Conservation (phyloP, 1,140 invertebrate genomes). For the Nebria ingens region DNA sequence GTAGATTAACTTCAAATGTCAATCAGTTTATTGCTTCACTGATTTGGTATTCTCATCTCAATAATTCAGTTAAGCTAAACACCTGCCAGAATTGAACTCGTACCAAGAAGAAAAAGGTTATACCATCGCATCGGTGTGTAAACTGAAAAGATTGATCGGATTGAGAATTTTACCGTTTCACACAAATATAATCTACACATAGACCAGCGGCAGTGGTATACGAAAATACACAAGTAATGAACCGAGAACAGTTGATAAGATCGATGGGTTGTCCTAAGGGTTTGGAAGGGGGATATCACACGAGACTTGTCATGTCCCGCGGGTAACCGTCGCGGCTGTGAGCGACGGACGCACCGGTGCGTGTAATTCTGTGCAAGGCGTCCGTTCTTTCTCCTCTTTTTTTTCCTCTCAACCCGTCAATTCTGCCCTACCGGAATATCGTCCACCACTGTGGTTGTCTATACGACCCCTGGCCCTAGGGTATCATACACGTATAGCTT, state of each 20-base stretch:
- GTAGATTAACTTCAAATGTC: too few relatives aligned
- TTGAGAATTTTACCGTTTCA: too few relatives aligned
- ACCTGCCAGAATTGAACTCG: too few relatives aligned
- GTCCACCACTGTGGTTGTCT: neutral
- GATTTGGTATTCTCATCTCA: neutral
- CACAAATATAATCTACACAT: too few relatives aligned
- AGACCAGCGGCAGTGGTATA: too few relatives aligned
- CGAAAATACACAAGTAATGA: conserved; percentile 4
- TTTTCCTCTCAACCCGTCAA: neutral
- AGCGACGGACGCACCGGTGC: neutral
- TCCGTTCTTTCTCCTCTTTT: neutral
- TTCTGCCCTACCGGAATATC: neutral
- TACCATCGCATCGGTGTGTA: too few relatives aligned
- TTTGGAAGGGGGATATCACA: neutral
- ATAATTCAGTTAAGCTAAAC: neutral
- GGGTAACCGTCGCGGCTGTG: neutral
- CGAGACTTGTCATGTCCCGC: neutral
- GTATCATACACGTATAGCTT: neutral
- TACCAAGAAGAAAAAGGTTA: too few relatives aligned
- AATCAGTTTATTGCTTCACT: neutral
- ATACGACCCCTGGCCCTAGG: too few relatives aligned
- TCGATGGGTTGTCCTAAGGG: neutral
- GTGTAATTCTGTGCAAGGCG: neutral
- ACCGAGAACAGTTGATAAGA: conserved; percentile 4
- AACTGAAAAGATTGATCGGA: neutral